Percentiles rank a stretch among this genome's conserved stretches.
Evolutionary conservation across 1,140 invertebrate genomes (phyloP).

Genomic region (Rhyzopertha dominica): DNA sequence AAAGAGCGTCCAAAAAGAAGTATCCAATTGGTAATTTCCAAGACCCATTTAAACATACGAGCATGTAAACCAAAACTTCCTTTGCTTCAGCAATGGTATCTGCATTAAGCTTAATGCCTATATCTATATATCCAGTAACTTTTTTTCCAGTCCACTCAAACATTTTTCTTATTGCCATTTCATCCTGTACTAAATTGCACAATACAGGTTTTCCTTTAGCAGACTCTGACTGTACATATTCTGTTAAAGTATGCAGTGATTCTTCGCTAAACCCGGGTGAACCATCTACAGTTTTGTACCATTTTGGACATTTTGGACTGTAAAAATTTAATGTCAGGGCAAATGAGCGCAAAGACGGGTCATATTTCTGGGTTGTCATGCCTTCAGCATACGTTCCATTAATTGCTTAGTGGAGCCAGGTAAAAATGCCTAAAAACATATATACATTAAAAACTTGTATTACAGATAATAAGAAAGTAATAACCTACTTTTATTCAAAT

Average conservation of each 20-base stretch:
- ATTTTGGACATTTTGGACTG: slow-evolving; percentile 37
- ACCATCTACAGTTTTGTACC: slow-evolving; percentile 41
- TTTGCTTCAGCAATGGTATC: slow-evolving; percentile 32
- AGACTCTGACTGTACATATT: slow-evolving; percentile 20
- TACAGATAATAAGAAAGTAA: too few relatives aligned
- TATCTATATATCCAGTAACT: slow-evolving; percentile 36
- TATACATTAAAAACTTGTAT: too few relatives aligned
- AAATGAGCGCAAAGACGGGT: slow-evolving; percentile 17
- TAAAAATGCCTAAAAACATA: too few relatives aligned
- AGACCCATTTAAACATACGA: slow-evolving; percentile 31
- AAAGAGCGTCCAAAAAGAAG: slow-evolving; percentile 32
- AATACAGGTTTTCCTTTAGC: slow-evolving; percentile 15
- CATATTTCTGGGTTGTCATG: slow-evolving; percentile 14
- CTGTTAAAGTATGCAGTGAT: slow-evolving; percentile 36
- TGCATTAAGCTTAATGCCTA: slow-evolving; percentile 25
- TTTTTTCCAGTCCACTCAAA: slow-evolving; percentile 36
- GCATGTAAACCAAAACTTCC: slow-evolving; percentile 39
- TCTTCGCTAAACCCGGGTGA: slow-evolving; percentile 42
- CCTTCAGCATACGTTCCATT: too few relatives aligned
- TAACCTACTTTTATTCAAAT: too few relatives aligned
- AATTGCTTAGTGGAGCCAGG: too few relatives aligned
- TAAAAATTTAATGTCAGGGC: slow-evolving; percentile 45
- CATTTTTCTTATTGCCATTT: slow-evolving; percentile 23
- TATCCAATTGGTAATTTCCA: slow-evolving; percentile 43
- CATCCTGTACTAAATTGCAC: slow-evolving; percentile 30